A percentile compares a stretch with the other conserved stretches of the same genome.
These are phyloP conservation scores for Rhingia campestris DNA, from an alignment of 2,888 invertebrate genomes.

Conservation along the genomic window DNA sequence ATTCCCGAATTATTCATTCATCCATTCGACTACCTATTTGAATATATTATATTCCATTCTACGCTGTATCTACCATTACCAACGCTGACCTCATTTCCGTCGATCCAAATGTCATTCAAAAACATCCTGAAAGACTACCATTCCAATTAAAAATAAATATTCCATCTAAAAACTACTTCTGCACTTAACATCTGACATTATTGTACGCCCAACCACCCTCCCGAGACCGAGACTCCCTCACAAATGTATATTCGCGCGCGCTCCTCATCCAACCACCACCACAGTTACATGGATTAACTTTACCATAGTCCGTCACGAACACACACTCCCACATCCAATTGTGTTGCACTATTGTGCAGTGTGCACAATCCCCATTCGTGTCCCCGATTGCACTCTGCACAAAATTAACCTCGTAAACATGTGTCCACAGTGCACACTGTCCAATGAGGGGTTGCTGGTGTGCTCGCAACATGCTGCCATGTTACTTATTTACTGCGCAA, in stretches of 20 bases:
- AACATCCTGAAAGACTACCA: constrained; percentile 65
- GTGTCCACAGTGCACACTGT: constrained; percentile 8
- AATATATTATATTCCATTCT: constrained; percentile 4
- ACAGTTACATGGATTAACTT: constrained; percentile 33
- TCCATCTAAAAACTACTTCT: constrained; percentile 62
- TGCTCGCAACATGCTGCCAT: constrained; percentile 48
- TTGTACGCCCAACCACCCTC: constrained; percentile 16
- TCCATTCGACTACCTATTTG: constrained; percentile 7
- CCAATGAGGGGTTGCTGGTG: constrained; percentile 23
- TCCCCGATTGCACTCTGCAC: constrained; percentile 50
- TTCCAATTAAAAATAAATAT: constrained; percentile 73
- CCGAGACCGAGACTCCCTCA: neutral
- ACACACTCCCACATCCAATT: constrained; percentile 2
- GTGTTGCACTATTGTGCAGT: constrained; percentile 57
- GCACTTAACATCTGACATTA: constrained; percentile 67
- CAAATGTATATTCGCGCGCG: constrained; percentile 9
- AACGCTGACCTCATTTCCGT: constrained; percentile 71
- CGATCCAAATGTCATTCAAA: constrained; percentile 66
- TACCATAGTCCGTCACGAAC: neutral
- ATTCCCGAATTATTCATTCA: constrained; percentile 57
- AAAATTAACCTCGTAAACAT: constrained; percentile 73
- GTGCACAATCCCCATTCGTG: neutral
- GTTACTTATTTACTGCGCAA: constrained; percentile 52
- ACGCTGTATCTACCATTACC: constrained; percentile 29
- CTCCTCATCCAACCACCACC: constrained; percentile 4